Evolutionary conservation across 2,113 vertebrate species (phyloP).

Genomic region (Pleuronectes platessa): DNA sequence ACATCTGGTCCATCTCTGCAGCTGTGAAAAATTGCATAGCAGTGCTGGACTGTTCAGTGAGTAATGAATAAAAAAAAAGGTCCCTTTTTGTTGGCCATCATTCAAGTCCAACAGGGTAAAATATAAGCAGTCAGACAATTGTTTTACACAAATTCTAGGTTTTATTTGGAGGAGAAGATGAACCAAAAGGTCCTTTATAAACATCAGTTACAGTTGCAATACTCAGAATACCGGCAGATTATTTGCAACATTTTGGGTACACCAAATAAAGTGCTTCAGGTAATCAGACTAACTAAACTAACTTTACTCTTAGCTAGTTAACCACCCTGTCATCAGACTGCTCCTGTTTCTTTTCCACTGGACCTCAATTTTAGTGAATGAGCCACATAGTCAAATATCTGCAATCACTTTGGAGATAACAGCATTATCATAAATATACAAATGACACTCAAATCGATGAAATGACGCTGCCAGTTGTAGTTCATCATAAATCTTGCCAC

Average conservation of each 20-base stretch:
- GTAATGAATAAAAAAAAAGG: too few relatives aligned
- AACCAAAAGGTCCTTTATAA: background rate
- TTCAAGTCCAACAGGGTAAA: too few relatives aligned
- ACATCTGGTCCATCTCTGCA: slow-evolving; percentile 54
- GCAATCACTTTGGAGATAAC: background rate
- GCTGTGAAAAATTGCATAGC: background rate
- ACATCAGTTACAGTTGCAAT: too few relatives aligned
- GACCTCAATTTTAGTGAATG: background rate
- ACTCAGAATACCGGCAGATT: too few relatives aligned
- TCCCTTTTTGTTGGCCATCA: too few relatives aligned
- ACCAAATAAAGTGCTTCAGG: background rate
- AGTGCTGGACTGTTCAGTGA: background rate
- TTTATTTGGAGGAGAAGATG: background rate
- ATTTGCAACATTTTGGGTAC: too few relatives aligned
- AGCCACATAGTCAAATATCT: background rate
- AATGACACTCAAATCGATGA: background rate
- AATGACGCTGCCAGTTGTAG: background rate
- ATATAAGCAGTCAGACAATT: background rate
- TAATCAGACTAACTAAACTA: background rate
- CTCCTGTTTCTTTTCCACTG: background rate
- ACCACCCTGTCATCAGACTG: background rate
- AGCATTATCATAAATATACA: background rate
- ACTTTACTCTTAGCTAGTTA: too few relatives aligned
- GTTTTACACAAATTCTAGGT: background rate
- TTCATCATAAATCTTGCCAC: background rate